Percentiles rank a stretch among this genome's conserved stretches.
phyloP scores from a whole-genome alignment of 1,140 invertebrate species.

The Hyles euphorbiae region DNA sequence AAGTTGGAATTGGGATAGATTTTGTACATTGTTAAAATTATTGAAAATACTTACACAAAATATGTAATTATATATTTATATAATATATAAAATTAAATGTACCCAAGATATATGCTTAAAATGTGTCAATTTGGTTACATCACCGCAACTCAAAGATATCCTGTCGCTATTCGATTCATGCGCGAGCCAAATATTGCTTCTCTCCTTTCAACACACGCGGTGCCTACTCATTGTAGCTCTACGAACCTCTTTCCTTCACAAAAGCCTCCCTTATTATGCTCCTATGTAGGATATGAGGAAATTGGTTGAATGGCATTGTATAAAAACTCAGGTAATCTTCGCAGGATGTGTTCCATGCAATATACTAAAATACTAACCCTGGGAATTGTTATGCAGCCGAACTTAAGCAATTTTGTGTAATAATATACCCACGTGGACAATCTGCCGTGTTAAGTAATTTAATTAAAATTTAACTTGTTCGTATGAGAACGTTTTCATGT shows the following conservation, averaged over 20 bases:
- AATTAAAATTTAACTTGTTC: too few relatives aligned
- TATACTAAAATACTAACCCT: too few relatives aligned
- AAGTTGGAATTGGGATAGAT: too few relatives aligned
- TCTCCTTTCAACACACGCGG: conserved; percentile 50
- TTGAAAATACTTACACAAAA: too few relatives aligned
- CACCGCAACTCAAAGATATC: conserved; percentile 51
- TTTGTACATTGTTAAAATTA: too few relatives aligned
- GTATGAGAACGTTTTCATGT: too few relatives aligned
- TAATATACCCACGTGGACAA: too few relatives aligned
- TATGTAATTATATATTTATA: too few relatives aligned
- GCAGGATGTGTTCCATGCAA: conserved; percentile 29
- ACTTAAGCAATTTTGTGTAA: background rate
- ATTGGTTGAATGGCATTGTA: conserved; percentile 73
- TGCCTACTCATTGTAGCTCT: conserved; percentile 59
- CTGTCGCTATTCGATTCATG: conserved; percentile 45
- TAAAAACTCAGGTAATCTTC: conserved; percentile 71
- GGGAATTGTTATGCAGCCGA: too few relatives aligned
- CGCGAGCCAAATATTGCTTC: conserved; percentile 52
- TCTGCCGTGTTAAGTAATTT: too few relatives aligned
- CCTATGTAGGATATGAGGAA: conserved; percentile 69
- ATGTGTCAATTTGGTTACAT: conserved; percentile 17
- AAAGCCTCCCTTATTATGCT: conserved; percentile 70
- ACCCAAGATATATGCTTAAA: too few relatives aligned
- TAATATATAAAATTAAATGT: too few relatives aligned
- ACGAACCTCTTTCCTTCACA: conserved; percentile 66